These are phyloP conservation scores for Zaprionus nigranus DNA, from an alignment of 1,140 invertebrate species.

Conservation along the genomic window DNA sequence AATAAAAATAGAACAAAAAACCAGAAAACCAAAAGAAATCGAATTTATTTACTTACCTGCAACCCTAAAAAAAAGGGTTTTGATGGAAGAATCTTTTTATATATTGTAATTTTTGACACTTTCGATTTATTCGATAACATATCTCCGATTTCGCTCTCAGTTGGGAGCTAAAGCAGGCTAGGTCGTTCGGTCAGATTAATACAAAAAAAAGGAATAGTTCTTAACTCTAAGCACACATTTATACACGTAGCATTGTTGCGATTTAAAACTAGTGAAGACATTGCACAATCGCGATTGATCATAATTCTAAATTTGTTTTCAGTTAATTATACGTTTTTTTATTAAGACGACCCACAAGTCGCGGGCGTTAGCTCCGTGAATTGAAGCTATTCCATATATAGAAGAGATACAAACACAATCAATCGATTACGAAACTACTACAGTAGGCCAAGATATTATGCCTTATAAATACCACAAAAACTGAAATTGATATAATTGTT, in stretches of 20 bases:
- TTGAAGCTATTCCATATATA: too few relatives aligned
- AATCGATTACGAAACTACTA: too few relatives aligned
- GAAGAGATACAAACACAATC: too few relatives aligned
- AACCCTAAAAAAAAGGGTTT: conserved; percentile 10
- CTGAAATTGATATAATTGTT: conserved; percentile 40
- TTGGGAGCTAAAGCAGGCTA: conserved; percentile 16
- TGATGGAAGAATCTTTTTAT: background rate
- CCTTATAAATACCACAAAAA: conserved; percentile 29
- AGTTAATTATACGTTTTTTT: conserved; percentile 10
- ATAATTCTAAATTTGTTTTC: conserved; percentile 27
- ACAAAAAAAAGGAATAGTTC: conserved; percentile 31
- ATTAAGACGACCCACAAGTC: too few relatives aligned
- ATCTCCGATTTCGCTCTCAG: background rate
- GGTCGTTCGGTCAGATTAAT: conserved; percentile 21
- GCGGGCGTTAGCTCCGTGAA: too few relatives aligned
- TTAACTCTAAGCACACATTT: conserved; percentile 32
- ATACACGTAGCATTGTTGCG: conserved; percentile 13
- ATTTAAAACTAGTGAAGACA: conserved; percentile 22
- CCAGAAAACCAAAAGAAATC: conserved; percentile 32
- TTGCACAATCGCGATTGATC: conserved; percentile 33
- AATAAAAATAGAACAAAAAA: conserved; percentile 51
- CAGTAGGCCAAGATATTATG: conserved; percentile 23
- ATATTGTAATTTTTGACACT: background rate
- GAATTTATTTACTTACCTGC: conserved; percentile 71
- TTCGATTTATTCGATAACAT: conserved; percentile 8